Percentiles rank a stretch among this genome's conserved stretches.
phyloP scores from a whole-genome alignment of 2,113 vertebrate genomes.

The Ginglymostoma cirratum region DNA sequence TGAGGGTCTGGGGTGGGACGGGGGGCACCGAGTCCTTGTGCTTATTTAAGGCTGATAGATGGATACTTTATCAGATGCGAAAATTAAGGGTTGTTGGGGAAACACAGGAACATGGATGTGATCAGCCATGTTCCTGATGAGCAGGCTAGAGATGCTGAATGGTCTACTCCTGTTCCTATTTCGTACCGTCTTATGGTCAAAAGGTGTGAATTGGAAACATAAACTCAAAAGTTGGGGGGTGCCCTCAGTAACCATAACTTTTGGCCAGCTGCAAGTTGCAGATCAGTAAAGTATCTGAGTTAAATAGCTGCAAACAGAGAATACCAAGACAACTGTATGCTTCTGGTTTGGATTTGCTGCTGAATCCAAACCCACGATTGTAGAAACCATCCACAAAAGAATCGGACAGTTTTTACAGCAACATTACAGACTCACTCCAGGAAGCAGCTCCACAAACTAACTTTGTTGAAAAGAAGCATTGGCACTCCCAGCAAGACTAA shows the following conservation, averaged over 20 bases:
- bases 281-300: neutral
- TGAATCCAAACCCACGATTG: neutral
- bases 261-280: neutral
- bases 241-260: neutral
- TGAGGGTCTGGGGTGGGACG: too few species aligned
- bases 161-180: too few species aligned
- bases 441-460: neutral
- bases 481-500: constrained; percentile 5
- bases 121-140: too few species aligned
- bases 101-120: too few species aligned
- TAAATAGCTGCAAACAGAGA: neutral
- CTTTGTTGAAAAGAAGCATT: constrained; percentile 8
- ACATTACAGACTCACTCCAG: neutral
- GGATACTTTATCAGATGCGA: too few species aligned
- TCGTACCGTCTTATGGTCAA: too few species aligned
- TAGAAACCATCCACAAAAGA: neutral
- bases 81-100: too few species aligned
- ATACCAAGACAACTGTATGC: neutral
- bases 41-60: too few species aligned
- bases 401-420: neutral
- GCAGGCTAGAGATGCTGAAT: too few species aligned
- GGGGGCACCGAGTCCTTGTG: too few species aligned
- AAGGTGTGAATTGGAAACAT: neutral
- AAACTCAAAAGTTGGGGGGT: neutral
- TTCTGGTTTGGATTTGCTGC: neutral